Percentiles rank a stretch among this genome's conserved stretches.
Evolutionary conservation across 2,113 vertebrate genomes (phyloP).

Genomic region (Cisticola juncidis): DNA sequence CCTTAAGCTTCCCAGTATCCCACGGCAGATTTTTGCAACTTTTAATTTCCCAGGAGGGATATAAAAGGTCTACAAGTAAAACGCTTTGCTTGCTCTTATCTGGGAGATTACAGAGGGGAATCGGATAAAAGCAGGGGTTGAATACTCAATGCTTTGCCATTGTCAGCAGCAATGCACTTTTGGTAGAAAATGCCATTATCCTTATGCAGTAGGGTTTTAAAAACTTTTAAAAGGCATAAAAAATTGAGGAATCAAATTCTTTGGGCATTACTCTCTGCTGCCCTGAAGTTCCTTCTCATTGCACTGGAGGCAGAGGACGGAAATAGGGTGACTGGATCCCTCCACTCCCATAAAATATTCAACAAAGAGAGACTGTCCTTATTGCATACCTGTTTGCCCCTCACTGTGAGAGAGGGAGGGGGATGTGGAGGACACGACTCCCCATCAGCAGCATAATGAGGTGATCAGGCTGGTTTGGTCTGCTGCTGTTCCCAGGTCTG

Average conservation of each 20-base stretch:
- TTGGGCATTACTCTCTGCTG: neutral
- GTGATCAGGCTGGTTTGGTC: neutral
- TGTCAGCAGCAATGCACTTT: constrained; percentile 2
- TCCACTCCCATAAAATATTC: neutral
- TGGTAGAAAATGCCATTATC: constrained; percentile 1
- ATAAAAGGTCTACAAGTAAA: constrained; percentile 19
- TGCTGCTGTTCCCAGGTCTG: neutral
- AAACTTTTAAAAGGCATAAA: constrained; percentile 4
- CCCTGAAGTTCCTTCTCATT: neutral
- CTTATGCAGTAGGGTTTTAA: neutral
- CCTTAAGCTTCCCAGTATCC: neutral
- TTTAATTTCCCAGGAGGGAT: constrained; percentile 45
- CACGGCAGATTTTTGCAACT: neutral
- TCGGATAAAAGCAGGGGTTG: neutral
- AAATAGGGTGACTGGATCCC: neutral
- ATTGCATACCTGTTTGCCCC: neutral
- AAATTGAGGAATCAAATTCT: constrained; percentile 3
- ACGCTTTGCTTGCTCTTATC: constrained; percentile 37
- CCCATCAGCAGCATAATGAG: neutral
- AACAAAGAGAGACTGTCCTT: neutral
- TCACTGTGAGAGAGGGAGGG: neutral
- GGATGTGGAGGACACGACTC: neutral
- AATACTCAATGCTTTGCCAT: constrained; percentile 8
- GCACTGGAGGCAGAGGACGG: neutral
- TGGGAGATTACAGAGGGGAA: constrained; percentile 1